Conservation (phyloP, 1,140 invertebrate genomes). For the Spodoptera frugiperda region DNA sequence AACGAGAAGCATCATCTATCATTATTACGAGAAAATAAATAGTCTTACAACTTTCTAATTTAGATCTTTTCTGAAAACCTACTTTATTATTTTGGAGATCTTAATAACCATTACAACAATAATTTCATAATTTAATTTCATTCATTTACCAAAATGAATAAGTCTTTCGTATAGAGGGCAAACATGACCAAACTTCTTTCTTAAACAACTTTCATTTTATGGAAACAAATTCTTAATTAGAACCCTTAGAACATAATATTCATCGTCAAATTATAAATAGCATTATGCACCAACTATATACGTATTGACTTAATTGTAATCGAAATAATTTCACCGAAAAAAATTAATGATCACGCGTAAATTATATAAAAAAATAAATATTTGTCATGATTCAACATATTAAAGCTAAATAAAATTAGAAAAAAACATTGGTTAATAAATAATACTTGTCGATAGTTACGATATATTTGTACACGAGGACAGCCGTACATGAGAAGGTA, state of each 20-base stretch:
- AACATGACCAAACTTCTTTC: constrained; percentile 15
- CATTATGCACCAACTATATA: constrained; percentile 60
- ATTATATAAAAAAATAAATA: constrained; percentile 73
- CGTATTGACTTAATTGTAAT: constrained; percentile 50
- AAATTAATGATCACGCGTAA: constrained; percentile 7
- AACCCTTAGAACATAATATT: constrained; percentile 22
- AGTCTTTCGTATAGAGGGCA: constrained; percentile 9
- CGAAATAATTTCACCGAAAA: constrained; percentile 36
- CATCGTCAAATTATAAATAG: constrained; percentile 45
- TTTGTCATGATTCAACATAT: constrained; percentile 82
- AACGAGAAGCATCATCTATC: background rate
- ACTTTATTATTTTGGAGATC: constrained; percentile 34
- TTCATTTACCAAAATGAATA: constrained; percentile 38
- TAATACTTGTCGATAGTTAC: constrained; percentile 66
- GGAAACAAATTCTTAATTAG: background rate
- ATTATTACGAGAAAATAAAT: constrained; percentile 17
- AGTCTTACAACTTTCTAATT: constrained; percentile 27
- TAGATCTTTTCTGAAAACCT: constrained; percentile 35
- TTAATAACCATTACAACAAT: constrained; percentile 26
- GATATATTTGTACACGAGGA: constrained; percentile 74
- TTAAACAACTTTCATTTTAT: background rate
- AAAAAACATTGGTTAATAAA: constrained; percentile 66
- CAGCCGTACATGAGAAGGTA: constrained; percentile 68
- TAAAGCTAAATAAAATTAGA: constrained; percentile 67
- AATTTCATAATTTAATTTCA: constrained; percentile 45